phyloP scores from a whole-genome alignment of 2,888 invertebrate genomes.

The Eupithecia abbreviata region DNA sequence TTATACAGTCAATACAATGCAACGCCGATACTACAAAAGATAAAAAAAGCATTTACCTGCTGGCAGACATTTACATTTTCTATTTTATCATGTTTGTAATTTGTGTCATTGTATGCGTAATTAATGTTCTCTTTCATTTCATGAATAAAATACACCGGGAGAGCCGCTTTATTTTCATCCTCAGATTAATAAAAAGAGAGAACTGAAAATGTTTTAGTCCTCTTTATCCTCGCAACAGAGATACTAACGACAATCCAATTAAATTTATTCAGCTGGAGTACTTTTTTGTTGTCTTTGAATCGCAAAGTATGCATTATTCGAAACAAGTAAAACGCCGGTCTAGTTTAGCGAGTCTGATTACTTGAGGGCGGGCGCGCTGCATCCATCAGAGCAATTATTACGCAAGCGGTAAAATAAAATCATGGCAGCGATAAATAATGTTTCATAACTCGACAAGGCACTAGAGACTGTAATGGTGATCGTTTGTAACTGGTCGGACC shows the following conservation, averaged over 20 bases:
- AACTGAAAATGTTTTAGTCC: background rate
- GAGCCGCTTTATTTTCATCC: background rate
- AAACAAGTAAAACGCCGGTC: slow-evolving; percentile 29
- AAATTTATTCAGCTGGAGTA: background rate
- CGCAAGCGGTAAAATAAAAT: slow-evolving; percentile 72
- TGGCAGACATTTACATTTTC: slow-evolving; percentile 37
- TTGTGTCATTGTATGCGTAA: background rate
- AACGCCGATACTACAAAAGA: background rate
- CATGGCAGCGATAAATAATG: slow-evolving; percentile 65
- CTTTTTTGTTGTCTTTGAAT: slow-evolving; percentile 6
- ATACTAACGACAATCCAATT: slow-evolving; percentile 10
- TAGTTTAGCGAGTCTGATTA: slow-evolving; percentile 38
- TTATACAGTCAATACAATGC: slow-evolving; percentile 20
- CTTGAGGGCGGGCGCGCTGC: slow-evolving; percentile 44
- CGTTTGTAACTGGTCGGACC: slow-evolving; percentile 64
- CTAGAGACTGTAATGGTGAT: slow-evolving; percentile 56
- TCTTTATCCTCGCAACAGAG: background rate
- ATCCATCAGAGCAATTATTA: slow-evolving; percentile 61
- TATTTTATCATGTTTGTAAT: background rate
- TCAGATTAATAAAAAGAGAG: background rate
- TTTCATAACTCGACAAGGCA: slow-evolving; percentile 67
- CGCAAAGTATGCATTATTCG: background rate
- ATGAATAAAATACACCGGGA: background rate
- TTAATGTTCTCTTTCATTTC: slow-evolving; percentile 2
- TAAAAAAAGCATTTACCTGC: slow-evolving; percentile 42